Evolutionary conservation across 2,113 vertebrate genomes (phyloP).

Genomic region (Indri indri): DNA sequence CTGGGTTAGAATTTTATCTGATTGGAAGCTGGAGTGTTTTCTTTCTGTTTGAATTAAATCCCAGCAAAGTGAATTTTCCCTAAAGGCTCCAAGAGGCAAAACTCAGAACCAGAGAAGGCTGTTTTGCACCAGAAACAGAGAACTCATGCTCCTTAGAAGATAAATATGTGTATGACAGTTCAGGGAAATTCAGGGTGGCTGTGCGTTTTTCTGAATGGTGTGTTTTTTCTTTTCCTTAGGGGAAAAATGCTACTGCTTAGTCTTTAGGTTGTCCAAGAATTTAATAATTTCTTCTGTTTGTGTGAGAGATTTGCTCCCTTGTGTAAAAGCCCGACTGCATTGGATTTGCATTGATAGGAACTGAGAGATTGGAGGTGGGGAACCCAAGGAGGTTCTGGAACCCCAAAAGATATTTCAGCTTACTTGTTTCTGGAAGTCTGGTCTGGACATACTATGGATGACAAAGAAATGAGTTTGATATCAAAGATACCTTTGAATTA

Average conservation of each 20-base stretch:
- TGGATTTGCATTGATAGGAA: background rate
- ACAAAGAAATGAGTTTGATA: conserved; percentile 12
- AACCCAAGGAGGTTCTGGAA: background rate
- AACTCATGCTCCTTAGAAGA: conserved; percentile 28
- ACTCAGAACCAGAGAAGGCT: background rate
- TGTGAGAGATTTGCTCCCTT: background rate
- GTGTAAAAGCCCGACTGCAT: background rate
- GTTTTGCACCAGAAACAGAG: background rate
- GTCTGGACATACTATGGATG: background rate
- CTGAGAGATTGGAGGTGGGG: background rate
- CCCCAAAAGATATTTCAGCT: background rate
- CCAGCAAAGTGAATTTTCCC: conserved; percentile 45
- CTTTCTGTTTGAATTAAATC: conserved; percentile 34
- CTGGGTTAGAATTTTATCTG: conserved; percentile 25
- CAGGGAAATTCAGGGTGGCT: background rate
- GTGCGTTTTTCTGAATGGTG: background rate
- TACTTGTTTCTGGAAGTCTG: background rate
- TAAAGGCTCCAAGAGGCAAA: background rate
- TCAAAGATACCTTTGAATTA: conserved; percentile 35
- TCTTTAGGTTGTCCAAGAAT: background rate
- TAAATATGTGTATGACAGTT: background rate
- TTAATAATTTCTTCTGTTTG: background rate
- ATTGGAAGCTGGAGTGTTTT: background rate
- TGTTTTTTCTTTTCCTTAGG: background rate
- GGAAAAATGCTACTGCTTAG: background rate